These are phyloP conservation scores for Drosophila serrata DNA, from an alignment of 1,140 invertebrate genomes.

Conservation along the genomic window DNA sequence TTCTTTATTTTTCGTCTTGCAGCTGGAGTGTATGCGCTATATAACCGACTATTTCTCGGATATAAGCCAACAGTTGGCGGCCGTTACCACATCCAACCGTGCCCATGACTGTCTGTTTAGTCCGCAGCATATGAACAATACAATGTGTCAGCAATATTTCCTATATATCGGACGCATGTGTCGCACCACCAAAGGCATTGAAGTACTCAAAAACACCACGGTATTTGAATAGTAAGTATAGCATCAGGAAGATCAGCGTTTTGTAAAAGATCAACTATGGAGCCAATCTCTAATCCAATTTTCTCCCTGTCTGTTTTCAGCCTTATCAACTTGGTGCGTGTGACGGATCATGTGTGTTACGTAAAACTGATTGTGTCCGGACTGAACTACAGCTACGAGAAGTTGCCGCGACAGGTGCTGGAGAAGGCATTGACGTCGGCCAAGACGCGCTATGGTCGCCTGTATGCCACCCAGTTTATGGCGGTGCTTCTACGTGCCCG, in stretches of 20 bases:
- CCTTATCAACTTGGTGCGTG: constrained; percentile 92
- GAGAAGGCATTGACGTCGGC: constrained; percentile 88
- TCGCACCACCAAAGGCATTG: constrained; percentile 90
- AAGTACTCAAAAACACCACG: constrained; percentile 91
- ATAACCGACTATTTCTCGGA: constrained; percentile 93
- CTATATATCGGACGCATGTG: constrained; percentile 95
- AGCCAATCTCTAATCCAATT: not conserved
- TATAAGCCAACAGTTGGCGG: constrained; percentile 91
- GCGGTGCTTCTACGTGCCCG: constrained; percentile 92
- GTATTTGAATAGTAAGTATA: constrained; percentile 90
- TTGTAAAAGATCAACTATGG: no score
- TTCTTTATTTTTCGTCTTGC: constrained; percentile 6
- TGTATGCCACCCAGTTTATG: constrained; percentile 96
- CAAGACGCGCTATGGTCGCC: constrained; percentile 89
- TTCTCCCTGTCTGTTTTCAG: constrained; percentile 84
- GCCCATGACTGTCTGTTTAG: constrained; percentile 95
- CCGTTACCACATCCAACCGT: constrained; percentile 90
- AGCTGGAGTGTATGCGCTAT: constrained; percentile 87
- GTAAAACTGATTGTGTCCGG: constrained; percentile 96
- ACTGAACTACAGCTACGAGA: constrained; percentile 93
- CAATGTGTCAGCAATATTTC: constrained; percentile 97
- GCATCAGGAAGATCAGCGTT: no score
- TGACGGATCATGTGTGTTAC: constrained; percentile 95
- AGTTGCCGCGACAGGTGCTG: constrained; percentile 90
- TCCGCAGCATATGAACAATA: constrained; percentile 94